These are phyloP conservation scores for Karalla daura DNA, from an alignment of 2,797 vertebrate species.

Conservation along the genomic window DNA sequence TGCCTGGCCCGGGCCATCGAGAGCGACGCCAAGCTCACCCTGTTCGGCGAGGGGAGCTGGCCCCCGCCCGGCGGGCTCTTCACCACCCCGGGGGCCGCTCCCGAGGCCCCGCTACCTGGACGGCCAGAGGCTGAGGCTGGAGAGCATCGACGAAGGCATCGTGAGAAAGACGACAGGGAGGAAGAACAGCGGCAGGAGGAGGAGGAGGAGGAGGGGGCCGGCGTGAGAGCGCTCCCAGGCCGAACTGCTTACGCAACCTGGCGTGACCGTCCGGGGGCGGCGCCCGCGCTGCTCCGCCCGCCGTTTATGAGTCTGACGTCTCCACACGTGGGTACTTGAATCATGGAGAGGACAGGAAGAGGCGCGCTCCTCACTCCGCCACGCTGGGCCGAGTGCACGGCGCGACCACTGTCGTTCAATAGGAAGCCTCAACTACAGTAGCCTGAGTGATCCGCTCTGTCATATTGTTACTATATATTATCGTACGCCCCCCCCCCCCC, in stretches of 20 bases:
- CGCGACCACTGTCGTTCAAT: constrained; percentile 51
- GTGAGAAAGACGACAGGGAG: constrained; percentile 83
- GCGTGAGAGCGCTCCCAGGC: constrained; percentile 9
- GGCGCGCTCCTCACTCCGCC: constrained; percentile 52
- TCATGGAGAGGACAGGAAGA: constrained; percentile 58
- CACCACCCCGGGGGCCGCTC: constrained; percentile 61
- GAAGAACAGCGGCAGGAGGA: constrained; percentile 68
- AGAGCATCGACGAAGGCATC: constrained; percentile 96
- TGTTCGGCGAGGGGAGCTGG: constrained; percentile 90
- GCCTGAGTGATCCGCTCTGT: constrained; percentile 28
- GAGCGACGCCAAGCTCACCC: constrained; percentile 91
- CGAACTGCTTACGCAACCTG: not conserved
- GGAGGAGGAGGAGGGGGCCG: constrained; percentile 52
- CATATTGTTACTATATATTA: constrained; percentile 39
- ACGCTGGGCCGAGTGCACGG: constrained; percentile 42
- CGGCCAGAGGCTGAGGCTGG: constrained; percentile 90
- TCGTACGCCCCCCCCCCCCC: constrained; percentile 19
- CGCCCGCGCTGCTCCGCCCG: not conserved
- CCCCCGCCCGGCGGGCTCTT: constrained; percentile 78
- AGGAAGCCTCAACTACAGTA: constrained; percentile 75
- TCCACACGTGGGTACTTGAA: constrained; percentile 9
- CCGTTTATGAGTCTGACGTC: constrained; percentile 25
- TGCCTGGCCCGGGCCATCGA: constrained; percentile 95
- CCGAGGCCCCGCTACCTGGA: constrained; percentile 84
- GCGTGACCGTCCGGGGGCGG: not conserved